Evolutionary conservation across 1,140 invertebrate species (phyloP).

Genomic region (Macrobrachium nipponense): DNA sequence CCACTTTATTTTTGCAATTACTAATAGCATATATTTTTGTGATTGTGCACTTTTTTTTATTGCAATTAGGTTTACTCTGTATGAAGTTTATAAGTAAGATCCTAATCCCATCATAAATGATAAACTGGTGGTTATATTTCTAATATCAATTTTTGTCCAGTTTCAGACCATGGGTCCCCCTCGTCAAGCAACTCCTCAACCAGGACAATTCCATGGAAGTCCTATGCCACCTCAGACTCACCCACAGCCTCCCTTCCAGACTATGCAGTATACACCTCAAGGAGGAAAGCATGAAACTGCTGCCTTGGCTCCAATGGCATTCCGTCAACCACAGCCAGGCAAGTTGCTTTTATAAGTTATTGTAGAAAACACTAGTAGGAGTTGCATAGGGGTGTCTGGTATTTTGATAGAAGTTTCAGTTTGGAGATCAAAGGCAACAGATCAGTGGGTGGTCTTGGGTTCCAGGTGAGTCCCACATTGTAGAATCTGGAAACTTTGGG

Average conservation of each 20-base stretch:
- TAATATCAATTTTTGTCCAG: not conserved
- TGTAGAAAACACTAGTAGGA: not conserved
- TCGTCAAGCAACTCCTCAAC: slow-evolving; percentile 39
- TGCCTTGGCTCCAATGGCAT: slow-evolving; percentile 18
- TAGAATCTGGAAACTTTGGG: too few relatives aligned
- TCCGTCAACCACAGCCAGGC: slow-evolving; percentile 52
- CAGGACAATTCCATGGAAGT: slow-evolving; percentile 43
- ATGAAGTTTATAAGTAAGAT: too few relatives aligned
- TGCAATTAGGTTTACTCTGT: too few relatives aligned
- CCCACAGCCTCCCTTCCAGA: slow-evolving; percentile 33
- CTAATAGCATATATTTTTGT: too few relatives aligned
- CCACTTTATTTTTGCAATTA: too few relatives aligned
- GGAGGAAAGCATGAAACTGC: slow-evolving; percentile 54
- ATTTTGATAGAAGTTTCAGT: too few relatives aligned
- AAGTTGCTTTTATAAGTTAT: not conserved
- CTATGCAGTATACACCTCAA: slow-evolving; percentile 28
- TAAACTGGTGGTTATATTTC: not conserved
- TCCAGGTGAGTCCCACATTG: too few relatives aligned
- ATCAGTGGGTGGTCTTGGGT: too few relatives aligned
- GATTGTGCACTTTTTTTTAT: too few relatives aligned
- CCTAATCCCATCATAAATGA: not conserved
- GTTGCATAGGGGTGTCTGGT: too few relatives aligned
- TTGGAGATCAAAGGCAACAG: too few relatives aligned
- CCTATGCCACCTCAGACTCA: slow-evolving; percentile 36
- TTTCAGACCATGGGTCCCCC: slow-evolving; percentile 45